Percentiles rank a stretch among this genome's conserved stretches.
Conservation (phyloP, 2,797 vertebrate species). For the Pangasius krempfi region DNA sequence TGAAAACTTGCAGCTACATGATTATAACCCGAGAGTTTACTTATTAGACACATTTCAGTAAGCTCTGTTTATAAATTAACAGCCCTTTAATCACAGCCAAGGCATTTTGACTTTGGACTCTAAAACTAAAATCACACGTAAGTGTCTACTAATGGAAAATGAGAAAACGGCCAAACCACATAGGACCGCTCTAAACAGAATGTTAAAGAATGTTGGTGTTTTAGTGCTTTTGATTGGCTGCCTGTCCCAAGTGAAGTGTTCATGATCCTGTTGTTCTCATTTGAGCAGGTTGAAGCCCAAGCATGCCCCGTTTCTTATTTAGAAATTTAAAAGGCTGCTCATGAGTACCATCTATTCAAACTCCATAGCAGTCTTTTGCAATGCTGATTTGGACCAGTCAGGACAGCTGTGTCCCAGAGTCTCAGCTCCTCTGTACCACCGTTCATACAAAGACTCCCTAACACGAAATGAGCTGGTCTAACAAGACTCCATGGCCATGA, state of each 20-base stretch:
- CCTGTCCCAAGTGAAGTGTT: not conserved
- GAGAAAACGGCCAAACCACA: not conserved
- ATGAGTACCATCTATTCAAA: not conserved
- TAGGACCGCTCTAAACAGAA: not conserved
- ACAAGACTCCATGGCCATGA: not conserved
- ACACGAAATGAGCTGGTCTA: not conserved
- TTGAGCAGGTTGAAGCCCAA: not conserved
- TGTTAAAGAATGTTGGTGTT: not conserved
- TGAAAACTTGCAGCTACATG: not conserved
- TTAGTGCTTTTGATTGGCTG: not conserved
- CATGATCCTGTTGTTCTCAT: not conserved
- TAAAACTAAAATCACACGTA: not conserved
- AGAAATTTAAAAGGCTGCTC: not conserved
- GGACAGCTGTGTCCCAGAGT: not conserved
- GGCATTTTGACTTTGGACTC: conserved; percentile 21
- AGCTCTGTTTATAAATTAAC: conserved; percentile 14
- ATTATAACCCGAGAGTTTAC: not conserved
- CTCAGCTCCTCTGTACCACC: not conserved
- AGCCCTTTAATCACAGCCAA: not conserved
- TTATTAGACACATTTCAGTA: conserved; percentile 9
- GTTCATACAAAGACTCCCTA: not conserved
- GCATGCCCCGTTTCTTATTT: not conserved
- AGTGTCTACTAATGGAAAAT: not conserved
- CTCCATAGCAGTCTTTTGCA: not conserved
- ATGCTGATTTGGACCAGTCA: not conserved